phyloP scores from a whole-genome alignment of 2,113 vertebrate genomes.

The Sphaerodactylus townsendi region DNA sequence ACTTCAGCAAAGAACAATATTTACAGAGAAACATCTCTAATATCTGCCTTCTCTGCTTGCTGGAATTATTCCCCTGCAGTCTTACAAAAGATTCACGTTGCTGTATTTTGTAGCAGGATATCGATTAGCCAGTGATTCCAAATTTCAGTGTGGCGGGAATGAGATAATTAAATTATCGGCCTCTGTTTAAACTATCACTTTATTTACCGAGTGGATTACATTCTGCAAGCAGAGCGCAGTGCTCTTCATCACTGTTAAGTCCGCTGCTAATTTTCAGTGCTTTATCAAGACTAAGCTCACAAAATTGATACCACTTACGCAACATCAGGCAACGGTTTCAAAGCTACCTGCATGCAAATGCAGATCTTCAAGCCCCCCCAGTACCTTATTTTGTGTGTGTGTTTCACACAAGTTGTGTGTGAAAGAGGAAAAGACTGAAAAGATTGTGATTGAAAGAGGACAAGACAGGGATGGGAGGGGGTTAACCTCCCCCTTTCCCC shows the following conservation, averaged over 20 bases:
- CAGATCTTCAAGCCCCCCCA: too few relatives aligned
- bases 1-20: background rate
- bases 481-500: background rate
- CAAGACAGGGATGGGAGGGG: background rate
- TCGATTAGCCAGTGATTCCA: slow-evolving; percentile 71
- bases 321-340: background rate
- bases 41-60: background rate
- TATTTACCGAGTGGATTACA: slow-evolving; percentile 69
- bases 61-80: background rate
- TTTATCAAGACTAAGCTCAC: slow-evolving; percentile 40
- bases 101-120: slow-evolving; percentile 9
- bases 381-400: background rate
- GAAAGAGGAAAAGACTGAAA: background rate
- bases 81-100: background rate
- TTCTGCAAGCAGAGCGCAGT: slow-evolving; percentile 25
- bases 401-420: too few relatives aligned
- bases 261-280: slow-evolving; percentile 32
- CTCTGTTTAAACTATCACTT: slow-evolving; percentile 74
- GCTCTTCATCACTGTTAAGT: slow-evolving; percentile 34
- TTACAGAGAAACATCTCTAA: background rate
- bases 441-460: background rate
- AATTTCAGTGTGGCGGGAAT: slow-evolving; percentile 67
- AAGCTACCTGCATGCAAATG: background rate
- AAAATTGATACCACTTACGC: slow-evolving; percentile 50
- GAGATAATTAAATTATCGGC: slow-evolving; percentile 74